Conservation (phyloP, 2,797 vertebrate species). For the Nyctibius grandis region DNA sequence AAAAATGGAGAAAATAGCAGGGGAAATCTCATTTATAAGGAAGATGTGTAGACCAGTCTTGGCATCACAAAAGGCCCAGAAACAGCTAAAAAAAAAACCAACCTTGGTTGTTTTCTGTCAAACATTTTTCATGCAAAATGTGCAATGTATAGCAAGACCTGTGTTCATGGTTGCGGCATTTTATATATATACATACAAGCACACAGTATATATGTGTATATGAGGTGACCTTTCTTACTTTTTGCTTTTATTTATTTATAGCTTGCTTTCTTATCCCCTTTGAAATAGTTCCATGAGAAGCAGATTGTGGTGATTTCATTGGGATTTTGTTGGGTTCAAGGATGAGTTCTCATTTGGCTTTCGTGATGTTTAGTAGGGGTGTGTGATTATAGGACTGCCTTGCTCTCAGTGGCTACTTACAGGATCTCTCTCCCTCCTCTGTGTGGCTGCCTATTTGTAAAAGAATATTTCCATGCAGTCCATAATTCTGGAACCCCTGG, state of each 20-base stretch:
- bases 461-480: not conserved
- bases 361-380: not conserved
- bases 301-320: not conserved
- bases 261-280: not conserved
- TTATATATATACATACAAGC: not conserved
- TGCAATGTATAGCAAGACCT: not conserved
- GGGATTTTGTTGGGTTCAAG: not conserved
- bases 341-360: not conserved
- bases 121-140: not conserved
- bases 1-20: not conserved
- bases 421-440: not conserved
- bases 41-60: not conserved
- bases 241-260: not conserved
- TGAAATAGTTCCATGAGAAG: not conserved
- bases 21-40: not conserved
- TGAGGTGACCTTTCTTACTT: not conserved
- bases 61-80: not conserved
- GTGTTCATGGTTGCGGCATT: not conserved
- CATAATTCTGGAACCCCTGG: not conserved
- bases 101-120: rapidly evolving
- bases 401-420: not conserved
- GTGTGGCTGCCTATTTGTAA: not conserved
- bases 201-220: not conserved
- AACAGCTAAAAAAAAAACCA: not conserved
- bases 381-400: not conserved